phyloP scores from a whole-genome alignment of 2,888 invertebrate species.

The Desoria tigrina region DNA sequence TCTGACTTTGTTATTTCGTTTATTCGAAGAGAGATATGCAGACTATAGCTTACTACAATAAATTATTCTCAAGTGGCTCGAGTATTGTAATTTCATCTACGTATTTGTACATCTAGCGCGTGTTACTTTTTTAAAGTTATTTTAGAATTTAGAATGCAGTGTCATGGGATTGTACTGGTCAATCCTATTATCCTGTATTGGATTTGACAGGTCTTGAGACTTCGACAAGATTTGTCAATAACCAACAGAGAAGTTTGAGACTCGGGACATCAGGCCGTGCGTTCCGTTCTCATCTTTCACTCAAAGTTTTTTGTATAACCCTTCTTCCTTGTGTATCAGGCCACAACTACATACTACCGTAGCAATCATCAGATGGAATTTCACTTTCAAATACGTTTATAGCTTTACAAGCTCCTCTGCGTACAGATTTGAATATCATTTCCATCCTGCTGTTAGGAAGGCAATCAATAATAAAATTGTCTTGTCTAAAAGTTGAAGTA shows the following conservation, averaged over 20 bases:
- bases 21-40: too few relatives aligned
- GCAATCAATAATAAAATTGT: slow-evolving; percentile 49
- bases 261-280: slow-evolving; percentile 9
- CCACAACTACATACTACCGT: background rate
- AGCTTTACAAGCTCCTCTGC: too few relatives aligned
- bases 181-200: slow-evolving; percentile 6
- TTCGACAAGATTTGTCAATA: slow-evolving; percentile 19
- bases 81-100: too few relatives aligned
- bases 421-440: slow-evolving; percentile 18
- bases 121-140: too few relatives aligned
- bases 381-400: too few relatives aligned
- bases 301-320: slow-evolving; percentile 8
- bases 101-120: too few relatives aligned
- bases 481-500: slow-evolving; percentile 7
- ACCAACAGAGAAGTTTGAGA: slow-evolving; percentile 7
- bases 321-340: background rate
- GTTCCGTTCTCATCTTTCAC: slow-evolving; percentile 20
- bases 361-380: too few relatives aligned
- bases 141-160: slow-evolving; percentile 5
- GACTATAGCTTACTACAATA: too few relatives aligned
- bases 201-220: slow-evolving; percentile 14
- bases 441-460: slow-evolving; percentile 33
- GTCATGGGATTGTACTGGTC: slow-evolving; percentile 16
- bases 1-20: too few relatives aligned
- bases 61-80: too few relatives aligned